Evolutionary conservation across 2,888 invertebrate genomes (phyloP).

Genomic region (Dasysyrphus albostriatus): DNA sequence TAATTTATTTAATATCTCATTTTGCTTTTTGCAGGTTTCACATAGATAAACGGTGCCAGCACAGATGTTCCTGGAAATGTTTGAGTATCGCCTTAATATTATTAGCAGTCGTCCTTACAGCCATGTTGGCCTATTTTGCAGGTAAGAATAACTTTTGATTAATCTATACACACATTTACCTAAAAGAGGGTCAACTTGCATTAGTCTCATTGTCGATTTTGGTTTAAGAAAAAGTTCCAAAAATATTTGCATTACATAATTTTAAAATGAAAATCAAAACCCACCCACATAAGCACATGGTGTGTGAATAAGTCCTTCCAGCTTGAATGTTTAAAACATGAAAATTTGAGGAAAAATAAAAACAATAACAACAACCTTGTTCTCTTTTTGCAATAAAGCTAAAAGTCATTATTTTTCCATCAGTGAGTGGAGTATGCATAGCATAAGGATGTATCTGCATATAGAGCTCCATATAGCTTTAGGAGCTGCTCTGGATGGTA

Average conservation of each 20-base stretch:
- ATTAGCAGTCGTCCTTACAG: slow-evolving; percentile 94
- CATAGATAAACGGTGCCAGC: slow-evolving; percentile 96
- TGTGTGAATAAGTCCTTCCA: background rate
- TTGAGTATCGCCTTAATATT: slow-evolving; percentile 96
- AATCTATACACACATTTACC: slow-evolving; percentile 52
- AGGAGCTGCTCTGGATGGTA: slow-evolving; percentile 16
- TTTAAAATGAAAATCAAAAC: slow-evolving; percentile 47
- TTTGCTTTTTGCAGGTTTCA: slow-evolving; percentile 86
- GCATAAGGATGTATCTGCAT: too few species aligned
- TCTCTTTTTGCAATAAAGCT: slow-evolving; percentile 29
- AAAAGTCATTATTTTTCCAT: slow-evolving; percentile 71
- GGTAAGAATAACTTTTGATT: slow-evolving; percentile 86
- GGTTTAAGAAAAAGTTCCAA: slow-evolving; percentile 35
- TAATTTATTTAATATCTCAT: background rate
- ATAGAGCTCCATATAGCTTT: background rate
- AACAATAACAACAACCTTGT: slow-evolving; percentile 26
- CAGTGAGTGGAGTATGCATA: slow-evolving; percentile 6
- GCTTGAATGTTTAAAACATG: slow-evolving; percentile 18
- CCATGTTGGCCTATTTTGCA: slow-evolving; percentile 97
- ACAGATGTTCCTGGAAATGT: slow-evolving; percentile 98
- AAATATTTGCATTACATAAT: slow-evolving; percentile 34
- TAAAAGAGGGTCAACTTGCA: slow-evolving; percentile 44
- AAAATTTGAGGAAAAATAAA: slow-evolving; percentile 33
- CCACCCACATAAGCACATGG: slow-evolving; percentile 1
- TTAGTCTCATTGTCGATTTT: slow-evolving; percentile 37